Percentiles rank a stretch among this genome's conserved stretches.
These are phyloP conservation scores for Novumbra hubbsi DNA, from an alignment of 2,797 vertebrate species.

Conservation along the genomic window DNA sequence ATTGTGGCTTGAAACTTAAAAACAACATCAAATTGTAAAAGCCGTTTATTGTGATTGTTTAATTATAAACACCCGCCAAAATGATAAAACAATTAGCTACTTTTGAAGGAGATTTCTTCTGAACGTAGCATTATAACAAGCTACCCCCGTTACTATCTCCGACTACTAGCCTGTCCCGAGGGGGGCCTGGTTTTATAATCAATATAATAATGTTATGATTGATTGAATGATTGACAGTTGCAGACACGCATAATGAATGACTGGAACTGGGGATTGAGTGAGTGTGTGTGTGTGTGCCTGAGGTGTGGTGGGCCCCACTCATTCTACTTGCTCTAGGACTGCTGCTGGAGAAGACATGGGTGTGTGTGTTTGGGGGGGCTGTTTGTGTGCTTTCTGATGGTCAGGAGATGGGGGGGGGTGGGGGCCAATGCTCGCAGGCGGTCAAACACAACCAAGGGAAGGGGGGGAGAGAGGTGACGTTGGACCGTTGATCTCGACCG, in stretches of 20 bases:
- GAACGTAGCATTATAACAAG: conserved; percentile 65
- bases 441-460: conserved; percentile 54
- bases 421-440: conserved; percentile 53
- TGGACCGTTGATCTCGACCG: conserved; percentile 32
- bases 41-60: not conserved
- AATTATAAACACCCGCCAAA: conserved; percentile 23
- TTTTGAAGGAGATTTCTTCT: conserved; percentile 69
- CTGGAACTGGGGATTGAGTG: conserved; percentile 43
- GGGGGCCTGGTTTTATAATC: conserved; percentile 69
- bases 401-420: conserved; percentile 55
- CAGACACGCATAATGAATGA: conserved; percentile 64
- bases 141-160: conserved; percentile 45
- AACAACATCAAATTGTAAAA: not conserved
- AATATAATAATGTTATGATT: conserved; percentile 69
- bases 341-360: conserved; percentile 57
- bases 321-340: conserved; percentile 49
- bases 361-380: conserved; percentile 43
- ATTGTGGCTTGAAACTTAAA: not conserved
- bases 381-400: conserved; percentile 49
- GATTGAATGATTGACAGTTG: conserved; percentile 76
- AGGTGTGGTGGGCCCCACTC: conserved; percentile 18
- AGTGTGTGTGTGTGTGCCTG: conserved; percentile 20
- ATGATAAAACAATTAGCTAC: conserved; percentile 41
- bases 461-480: conserved; percentile 23
- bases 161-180: conserved; percentile 51